Base-by-base conservation (phyloP, 2,888 invertebrate species). In the Helleia helle region DNA sequence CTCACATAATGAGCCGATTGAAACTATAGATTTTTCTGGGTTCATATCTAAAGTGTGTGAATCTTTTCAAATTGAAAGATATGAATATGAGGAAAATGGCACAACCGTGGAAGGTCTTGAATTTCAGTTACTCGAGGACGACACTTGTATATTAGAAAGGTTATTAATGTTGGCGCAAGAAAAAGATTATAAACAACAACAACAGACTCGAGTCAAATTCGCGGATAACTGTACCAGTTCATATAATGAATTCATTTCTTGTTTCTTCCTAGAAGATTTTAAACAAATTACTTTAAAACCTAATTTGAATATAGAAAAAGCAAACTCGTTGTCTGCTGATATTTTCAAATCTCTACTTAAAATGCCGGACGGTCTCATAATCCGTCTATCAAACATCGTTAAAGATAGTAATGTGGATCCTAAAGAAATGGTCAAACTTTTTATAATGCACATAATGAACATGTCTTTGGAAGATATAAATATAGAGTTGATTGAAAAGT, bases 381-480 rank as follows among this genome's bases (percentile, higher is more conserved):
- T 55, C 7, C 48, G 50, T 42, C 51, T 83, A 17, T 61, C 64
- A n/a, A 43, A 51, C 30, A 66, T 65, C 40, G 50, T 81, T 1
- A 69, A 56, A 50, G 55, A 57, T 30, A 72, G 79, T 52, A 62
- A 62, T 29, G 58, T 81, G 14, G 68, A 79, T 39, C 86, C 91
- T 26, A 87, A 88, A 54, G 90, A 91, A 59, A 77, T 95, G 17
- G 86, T 95, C 49, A 88, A 88, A 51, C 76, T 93, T 43, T 71
- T 91, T n/a, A 84, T 94, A 38, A 76, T 87, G 53, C 93, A 90
- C 59, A 89, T 94, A 89, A 86, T 93, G 52, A 88, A 90, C 51
- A 87, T 89, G 64, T 76, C 88, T 0, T 73, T 91, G 56, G 59
- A 83, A 60, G 56, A 79, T 57, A 58, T 86, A 56, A 65, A 65